Percentiles rank a stretch among this genome's conserved stretches.
Evolutionary conservation across 1,140 invertebrate species (phyloP).

Genomic region (Cardiocondyla obscurior): DNA sequence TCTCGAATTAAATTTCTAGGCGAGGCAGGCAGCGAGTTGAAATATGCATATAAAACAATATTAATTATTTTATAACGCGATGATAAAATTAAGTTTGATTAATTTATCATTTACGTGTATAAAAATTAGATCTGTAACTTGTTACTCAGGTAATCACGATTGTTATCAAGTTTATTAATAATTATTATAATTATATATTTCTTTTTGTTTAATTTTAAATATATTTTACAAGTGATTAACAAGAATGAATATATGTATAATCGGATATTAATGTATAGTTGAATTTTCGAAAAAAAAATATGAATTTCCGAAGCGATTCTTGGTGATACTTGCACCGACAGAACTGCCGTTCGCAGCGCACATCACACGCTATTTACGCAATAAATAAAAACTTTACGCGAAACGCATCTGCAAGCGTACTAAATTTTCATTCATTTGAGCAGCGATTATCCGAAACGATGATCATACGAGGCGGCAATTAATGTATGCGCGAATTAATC

Average conservation of each 20-base stretch:
- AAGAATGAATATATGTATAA: neutral
- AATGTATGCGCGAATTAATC: slow-evolving; percentile 59
- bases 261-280: neutral
- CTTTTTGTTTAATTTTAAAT: neutral
- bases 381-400: slow-evolving; percentile 36
- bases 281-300: neutral
- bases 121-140: no score
- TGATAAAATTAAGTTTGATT: no score
- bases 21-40: no score
- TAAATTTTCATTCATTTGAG: slow-evolving; percentile 55
- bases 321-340: neutral
- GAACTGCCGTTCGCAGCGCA: neutral
- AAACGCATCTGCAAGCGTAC: slow-evolving; percentile 33
- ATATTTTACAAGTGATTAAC: neutral
- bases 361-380: slow-evolving; percentile 39
- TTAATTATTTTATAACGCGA: no score
- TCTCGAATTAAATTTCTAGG: no score
- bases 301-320: neutral
- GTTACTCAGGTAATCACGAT: no score
- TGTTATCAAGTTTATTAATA: no score
- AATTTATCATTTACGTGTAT: no score
- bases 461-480: slow-evolving; percentile 52
- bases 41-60: no score
- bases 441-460: slow-evolving; percentile 53
- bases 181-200: no score